Percentiles rank a stretch among this genome's conserved stretches.
These are phyloP conservation scores for Halcyon leucocephala DNA, from an alignment of 2,797 vertebrate species.

Conservation along the genomic window DNA sequence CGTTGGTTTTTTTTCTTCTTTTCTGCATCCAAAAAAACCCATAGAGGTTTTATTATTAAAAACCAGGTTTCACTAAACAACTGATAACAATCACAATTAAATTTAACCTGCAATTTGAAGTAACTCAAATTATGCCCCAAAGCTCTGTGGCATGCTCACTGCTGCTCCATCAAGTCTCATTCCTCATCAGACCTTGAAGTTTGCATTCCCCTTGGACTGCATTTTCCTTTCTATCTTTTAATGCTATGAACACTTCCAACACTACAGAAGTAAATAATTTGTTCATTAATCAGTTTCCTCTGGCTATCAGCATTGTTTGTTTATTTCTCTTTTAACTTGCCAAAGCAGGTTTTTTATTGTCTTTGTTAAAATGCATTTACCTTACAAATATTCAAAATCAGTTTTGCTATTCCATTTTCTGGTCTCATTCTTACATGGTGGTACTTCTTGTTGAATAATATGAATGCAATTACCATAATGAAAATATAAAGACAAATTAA, in stretches of 20 bases:
- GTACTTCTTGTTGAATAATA: constrained; percentile 8
- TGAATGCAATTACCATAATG: constrained; percentile 39
- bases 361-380: constrained; percentile 5
- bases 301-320: background rate
- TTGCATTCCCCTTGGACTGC: background rate
- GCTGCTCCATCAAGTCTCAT: constrained; percentile 38
- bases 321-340: constrained; percentile 15
- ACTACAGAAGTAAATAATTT: constrained; percentile 44
- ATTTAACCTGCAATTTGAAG: constrained; percentile 46
- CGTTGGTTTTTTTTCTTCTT: constrained; percentile 27
- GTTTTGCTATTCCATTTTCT: constrained; percentile 18
- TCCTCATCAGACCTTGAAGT: constrained; percentile 49
- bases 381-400: constrained; percentile 1
- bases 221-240: background rate
- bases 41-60: constrained; percentile 27
- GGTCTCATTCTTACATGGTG: background rate
- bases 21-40: constrained; percentile 6
- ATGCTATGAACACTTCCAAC: background rate
- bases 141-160: constrained; percentile 39
- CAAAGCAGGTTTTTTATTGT: background rate
- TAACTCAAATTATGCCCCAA: constrained; percentile 39
- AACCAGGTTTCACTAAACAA: background rate
- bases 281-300: constrained; percentile 30
- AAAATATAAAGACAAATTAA: constrained; percentile 56
- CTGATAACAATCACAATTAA: constrained; percentile 55